Conservation (phyloP, 2,113 vertebrate genomes). For the Cichladusa arquata region DNA sequence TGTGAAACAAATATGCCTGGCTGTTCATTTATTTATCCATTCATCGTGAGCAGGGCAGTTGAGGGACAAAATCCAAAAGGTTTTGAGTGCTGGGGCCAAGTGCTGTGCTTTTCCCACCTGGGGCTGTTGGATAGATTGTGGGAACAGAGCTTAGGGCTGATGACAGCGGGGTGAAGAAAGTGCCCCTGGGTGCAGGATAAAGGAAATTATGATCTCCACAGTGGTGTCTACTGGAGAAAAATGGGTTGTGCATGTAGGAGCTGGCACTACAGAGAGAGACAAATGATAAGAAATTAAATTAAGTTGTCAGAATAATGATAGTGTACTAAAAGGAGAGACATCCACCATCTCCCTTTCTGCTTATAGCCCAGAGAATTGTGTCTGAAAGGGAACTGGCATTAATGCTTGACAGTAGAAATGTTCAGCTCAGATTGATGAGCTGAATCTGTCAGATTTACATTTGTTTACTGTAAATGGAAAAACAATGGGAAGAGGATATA, state of each 20-base stretch:
- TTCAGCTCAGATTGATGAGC: not conserved
- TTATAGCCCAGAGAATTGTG: not conserved
- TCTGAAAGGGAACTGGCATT: not conserved
- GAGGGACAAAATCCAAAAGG: not conserved
- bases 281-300: not conserved
- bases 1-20: not conserved
- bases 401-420: not conserved
- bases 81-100: not conserved
- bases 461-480: constrained; percentile 12
- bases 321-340: not conserved
- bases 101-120: not conserved
- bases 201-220: not conserved
- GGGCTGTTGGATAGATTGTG: not conserved
- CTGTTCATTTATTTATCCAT: not conserved
- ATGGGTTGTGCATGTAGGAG: not conserved
- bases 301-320: not conserved
- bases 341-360: not conserved
- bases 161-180: rapidly evolving
- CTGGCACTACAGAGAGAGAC: not conserved
- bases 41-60: not conserved
- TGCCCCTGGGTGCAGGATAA: not conserved
- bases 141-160: not conserved
- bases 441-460: not conserved
- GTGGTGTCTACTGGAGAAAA: not conserved
- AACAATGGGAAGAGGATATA: not conserved